Conservation (phyloP, 2,113 vertebrate species). For the Campylorhamphus procurvoides region DNA sequence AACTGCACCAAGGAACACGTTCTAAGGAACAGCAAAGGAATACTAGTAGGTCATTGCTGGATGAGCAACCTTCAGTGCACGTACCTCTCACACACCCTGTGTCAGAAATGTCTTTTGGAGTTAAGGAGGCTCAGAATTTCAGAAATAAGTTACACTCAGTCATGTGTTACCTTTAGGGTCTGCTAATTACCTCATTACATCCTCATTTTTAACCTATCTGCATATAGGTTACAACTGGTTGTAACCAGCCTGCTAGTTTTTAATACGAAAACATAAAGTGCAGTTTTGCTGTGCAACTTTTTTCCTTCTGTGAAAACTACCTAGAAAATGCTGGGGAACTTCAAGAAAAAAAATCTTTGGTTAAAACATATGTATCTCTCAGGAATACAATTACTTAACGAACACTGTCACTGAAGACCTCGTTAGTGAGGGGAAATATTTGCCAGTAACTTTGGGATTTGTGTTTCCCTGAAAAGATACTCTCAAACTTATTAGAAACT, state of each 20-base stretch:
- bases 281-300: not conserved
- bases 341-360: not conserved
- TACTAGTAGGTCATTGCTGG: not conserved
- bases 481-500: not conserved
- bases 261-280: not conserved
- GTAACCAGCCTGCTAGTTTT: not conserved
- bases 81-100: not conserved
- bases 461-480: not conserved
- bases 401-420: not conserved
- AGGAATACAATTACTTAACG: not conserved
- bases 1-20: not conserved
- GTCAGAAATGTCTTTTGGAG: not conserved
- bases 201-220: not conserved
- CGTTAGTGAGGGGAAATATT: not conserved
- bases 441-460: not conserved
- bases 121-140: not conserved
- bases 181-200: not conserved
- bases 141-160: not conserved
- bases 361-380: not conserved
- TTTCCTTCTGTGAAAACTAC: not conserved
- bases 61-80: not conserved
- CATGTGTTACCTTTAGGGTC: not conserved
- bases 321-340: not conserved
- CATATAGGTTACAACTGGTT: not conserved
- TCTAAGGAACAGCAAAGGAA: not conserved